These are phyloP conservation scores for Anthopleura sola DNA, from an alignment of 64 coral and sea anemone genomes.

Conservation along the genomic window DNA sequence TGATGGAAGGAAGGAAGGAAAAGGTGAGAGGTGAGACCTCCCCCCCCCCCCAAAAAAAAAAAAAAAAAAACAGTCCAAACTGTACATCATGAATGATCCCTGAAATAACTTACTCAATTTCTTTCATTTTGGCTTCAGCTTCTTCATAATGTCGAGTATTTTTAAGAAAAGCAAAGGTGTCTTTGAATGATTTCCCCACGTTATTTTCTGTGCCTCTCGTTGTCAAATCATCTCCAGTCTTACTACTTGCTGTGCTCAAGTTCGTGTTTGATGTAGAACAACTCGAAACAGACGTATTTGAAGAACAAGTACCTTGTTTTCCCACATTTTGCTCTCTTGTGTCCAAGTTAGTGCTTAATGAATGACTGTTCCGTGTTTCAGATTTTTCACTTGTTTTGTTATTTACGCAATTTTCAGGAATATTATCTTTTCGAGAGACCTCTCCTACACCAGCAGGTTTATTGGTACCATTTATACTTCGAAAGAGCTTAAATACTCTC, in stretches of 20 bases:
- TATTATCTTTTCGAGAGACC: background rate
- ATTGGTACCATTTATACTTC: background rate
- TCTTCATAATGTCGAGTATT: slow-evolving; percentile 89
- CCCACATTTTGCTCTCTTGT: background rate
- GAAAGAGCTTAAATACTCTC: slow-evolving; percentile 28
- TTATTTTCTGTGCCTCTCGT: background rate
- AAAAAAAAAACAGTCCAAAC: too few relatives aligned
- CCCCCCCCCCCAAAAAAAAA: too few relatives aligned
- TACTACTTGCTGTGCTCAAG: background rate
- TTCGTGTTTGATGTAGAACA: background rate
- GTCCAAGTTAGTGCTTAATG: background rate
- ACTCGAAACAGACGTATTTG: background rate
- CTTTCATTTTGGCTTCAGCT: slow-evolving; percentile 64
- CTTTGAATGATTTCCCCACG: slow-evolving; percentile 74
- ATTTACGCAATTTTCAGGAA: background rate
- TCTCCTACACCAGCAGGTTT: background rate
- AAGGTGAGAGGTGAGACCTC: too few relatives aligned
- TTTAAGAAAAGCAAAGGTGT: slow-evolving; percentile 94
- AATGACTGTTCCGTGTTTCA: background rate
- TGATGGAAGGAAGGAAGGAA: too few relatives aligned
- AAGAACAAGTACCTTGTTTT: background rate
- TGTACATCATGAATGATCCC: background rate
- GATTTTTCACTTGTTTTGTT: background rate
- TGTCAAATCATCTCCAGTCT: background rate
- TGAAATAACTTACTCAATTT: slow-evolving; percentile 41